phyloP scores from a whole-genome alignment of 2,113 vertebrate genomes.

The Rhagologus leucostigma region DNA sequence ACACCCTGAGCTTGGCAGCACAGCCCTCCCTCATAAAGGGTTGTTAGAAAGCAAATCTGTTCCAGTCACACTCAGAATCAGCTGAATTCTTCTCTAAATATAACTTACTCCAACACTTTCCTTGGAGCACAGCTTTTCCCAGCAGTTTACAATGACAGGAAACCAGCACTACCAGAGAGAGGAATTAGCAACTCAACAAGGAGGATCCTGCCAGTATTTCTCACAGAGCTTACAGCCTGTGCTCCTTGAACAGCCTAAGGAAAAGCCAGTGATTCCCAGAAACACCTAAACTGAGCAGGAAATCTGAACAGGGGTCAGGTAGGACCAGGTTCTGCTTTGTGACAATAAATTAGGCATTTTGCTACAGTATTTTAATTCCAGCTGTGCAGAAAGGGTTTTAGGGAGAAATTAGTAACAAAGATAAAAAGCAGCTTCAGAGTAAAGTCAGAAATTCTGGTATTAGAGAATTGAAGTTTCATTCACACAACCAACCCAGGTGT shows the following conservation, averaged over 20 bases:
- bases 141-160: not conserved
- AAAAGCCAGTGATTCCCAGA: not conserved
- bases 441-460: not conserved
- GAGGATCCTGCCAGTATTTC: not conserved
- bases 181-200: conserved; percentile 22
- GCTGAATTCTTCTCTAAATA: not conserved
- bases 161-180: not conserved
- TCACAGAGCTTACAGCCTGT: not conserved
- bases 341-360: not conserved
- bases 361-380: not conserved
- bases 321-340: not conserved
- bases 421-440: not conserved
- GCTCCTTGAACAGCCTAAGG: not conserved
- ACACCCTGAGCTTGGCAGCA: not conserved
- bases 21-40: not conserved
- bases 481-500: not conserved
- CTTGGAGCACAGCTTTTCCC: not conserved
- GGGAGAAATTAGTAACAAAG: not conserved
- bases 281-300: not conserved
- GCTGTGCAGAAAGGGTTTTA: not conserved
- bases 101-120: not conserved
- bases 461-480: not conserved
- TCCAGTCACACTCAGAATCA: not conserved
- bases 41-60: not conserved
- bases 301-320: not conserved